A percentile compares a stretch with the other conserved stretches of the same genome.
Conservation (phyloP, 2,113 vertebrate genomes). For the Castor canadensis region DNA sequence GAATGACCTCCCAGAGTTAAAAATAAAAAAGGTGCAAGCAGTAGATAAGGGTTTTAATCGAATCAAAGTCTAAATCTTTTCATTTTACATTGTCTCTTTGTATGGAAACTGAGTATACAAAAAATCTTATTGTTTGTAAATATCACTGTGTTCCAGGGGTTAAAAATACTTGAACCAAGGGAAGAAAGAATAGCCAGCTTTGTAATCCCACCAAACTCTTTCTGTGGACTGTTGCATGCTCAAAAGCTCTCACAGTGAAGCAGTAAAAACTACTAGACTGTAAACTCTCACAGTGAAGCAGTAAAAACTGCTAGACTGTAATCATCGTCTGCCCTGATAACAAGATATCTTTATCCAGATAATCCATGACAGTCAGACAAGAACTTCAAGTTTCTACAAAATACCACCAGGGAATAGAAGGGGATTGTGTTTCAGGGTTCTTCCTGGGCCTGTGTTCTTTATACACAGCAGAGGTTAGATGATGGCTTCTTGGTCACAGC, state of each 20-base stretch:
- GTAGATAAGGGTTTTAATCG: slow-evolving; percentile 62
- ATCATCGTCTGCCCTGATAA: not conserved
- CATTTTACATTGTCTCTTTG: slow-evolving; percentile 53
- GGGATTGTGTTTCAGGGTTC: not conserved
- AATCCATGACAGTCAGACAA: accelerated
- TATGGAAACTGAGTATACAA: slow-evolving; percentile 13
- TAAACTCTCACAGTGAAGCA: not conserved
- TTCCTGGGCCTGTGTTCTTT: not conserved
- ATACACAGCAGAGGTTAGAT: not conserved
- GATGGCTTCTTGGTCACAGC: not conserved
- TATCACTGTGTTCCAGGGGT: slow-evolving; percentile 45
- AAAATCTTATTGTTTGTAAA: slow-evolving; percentile 63
- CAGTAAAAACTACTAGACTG: accelerated
- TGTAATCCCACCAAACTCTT: not conserved
- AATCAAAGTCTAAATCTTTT: slow-evolving; percentile 45
- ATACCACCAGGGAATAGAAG: not conserved
- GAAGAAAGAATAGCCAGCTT: not conserved
- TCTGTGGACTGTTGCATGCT: not conserved
- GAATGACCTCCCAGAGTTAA: slow-evolving; percentile 19
- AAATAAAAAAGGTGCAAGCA: slow-evolving; percentile 36
- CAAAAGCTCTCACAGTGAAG: not conserved
- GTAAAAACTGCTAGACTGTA: too few relatives aligned
- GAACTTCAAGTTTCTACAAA: not conserved
- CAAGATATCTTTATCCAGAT: not conserved
- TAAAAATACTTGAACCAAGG: slow-evolving; percentile 70